These are phyloP conservation scores for Eupeodes latifasciatus DNA, from an alignment of 2,888 invertebrate species.

Conservation along the genomic window DNA sequence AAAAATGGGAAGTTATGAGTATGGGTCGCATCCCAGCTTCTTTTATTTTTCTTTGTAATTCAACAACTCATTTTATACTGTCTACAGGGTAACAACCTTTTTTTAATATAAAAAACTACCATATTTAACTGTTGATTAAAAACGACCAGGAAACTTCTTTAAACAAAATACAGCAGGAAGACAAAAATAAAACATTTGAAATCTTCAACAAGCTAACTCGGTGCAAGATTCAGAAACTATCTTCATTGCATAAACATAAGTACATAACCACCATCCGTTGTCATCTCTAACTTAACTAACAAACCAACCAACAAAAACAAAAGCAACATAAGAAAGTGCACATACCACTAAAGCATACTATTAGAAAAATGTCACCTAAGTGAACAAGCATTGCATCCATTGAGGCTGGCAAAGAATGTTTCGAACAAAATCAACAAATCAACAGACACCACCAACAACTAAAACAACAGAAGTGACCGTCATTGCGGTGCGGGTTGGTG, in stretches of 20 bases:
- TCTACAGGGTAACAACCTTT: background rate
- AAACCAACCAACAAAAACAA: constrained; percentile 8
- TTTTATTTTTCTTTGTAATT: too few relatives aligned
- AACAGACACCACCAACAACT: constrained; percentile 60
- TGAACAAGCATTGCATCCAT: constrained; percentile 61
- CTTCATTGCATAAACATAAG: constrained; percentile 41
- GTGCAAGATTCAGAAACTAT: constrained; percentile 15
- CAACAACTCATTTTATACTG: too few relatives aligned
- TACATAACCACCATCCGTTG: constrained; percentile 5
- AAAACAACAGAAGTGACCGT: constrained; percentile 15
- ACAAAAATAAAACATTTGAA: background rate
- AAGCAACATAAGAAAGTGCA: constrained; percentile 30
- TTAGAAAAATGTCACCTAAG: constrained; percentile 73
- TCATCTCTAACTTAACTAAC: constrained; percentile 30
- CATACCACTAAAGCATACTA: constrained; percentile 60
- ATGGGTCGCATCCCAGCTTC: too few relatives aligned
- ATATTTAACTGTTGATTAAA: constrained; percentile 1
- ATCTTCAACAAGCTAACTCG: background rate
- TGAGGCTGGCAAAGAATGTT: constrained; percentile 54
- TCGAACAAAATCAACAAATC: constrained; percentile 56
- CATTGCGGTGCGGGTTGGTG: background rate
- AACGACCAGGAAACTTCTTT: background rate
- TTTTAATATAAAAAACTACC: background rate
- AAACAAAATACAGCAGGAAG: background rate
- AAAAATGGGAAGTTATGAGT: too few relatives aligned